Conservation (phyloP, 2,888 invertebrate species). For the Plagodis dolabraria region DNA sequence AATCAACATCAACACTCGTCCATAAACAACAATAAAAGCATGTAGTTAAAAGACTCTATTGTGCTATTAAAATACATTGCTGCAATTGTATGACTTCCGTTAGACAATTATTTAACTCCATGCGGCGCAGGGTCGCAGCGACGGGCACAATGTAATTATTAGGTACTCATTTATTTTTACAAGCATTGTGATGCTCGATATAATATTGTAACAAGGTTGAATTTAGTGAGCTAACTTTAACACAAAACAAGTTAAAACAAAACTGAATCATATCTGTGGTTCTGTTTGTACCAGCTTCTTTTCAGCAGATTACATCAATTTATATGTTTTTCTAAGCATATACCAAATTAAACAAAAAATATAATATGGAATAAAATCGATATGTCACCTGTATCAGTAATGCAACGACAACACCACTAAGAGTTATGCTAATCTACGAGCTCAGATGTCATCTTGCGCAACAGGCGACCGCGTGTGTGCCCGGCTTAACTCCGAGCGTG, state of each 20-base stretch:
- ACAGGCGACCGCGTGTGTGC: constrained; percentile 75
- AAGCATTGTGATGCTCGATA: too few relatives aligned
- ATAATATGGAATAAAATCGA: constrained; percentile 30
- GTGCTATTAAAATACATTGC: constrained; percentile 61
- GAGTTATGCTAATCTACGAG: constrained; percentile 75
- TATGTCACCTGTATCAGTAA: constrained; percentile 14
- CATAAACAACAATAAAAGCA: constrained; percentile 56
- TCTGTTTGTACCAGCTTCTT: too few relatives aligned
- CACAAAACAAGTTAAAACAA: too few relatives aligned
- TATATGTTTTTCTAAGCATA: too few relatives aligned
- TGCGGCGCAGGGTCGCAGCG: constrained; percentile 23
- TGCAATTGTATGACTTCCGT: constrained; percentile 60
- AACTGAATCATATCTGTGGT: too few relatives aligned
- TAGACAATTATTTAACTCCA: constrained; percentile 47
- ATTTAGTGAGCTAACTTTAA: too few relatives aligned
- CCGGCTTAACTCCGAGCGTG: constrained; percentile 68
- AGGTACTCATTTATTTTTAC: too few relatives aligned
- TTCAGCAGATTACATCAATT: too few relatives aligned
- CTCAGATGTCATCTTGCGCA: constrained; percentile 82
- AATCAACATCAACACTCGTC: constrained; percentile 49
- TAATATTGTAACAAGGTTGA: too few relatives aligned
- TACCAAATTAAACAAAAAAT: too few relatives aligned
- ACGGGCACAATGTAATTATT: background rate
- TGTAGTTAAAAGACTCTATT: constrained; percentile 58
- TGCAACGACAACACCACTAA: constrained; percentile 55